Evolutionary conservation across 2,113 vertebrate genomes (phyloP).

Genomic region (Seriola rivoliana): DNA sequence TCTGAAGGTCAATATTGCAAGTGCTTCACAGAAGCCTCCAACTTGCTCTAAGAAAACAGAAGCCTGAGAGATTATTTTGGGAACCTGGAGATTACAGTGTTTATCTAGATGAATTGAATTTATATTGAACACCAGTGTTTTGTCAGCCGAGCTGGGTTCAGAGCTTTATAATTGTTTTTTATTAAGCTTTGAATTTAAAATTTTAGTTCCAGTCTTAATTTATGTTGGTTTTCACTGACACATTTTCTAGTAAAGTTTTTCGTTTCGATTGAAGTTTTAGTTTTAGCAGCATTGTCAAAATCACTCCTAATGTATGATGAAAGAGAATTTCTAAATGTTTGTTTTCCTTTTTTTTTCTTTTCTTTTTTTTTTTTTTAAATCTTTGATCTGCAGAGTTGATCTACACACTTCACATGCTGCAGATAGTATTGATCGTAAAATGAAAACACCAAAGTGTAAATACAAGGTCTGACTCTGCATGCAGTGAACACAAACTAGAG

Average conservation of each 20-base stretch:
- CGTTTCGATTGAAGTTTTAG: not conserved
- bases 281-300: slow-evolving; percentile 24
- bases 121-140: not conserved
- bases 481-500: slow-evolving; percentile 18
- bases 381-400: not conserved
- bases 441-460: slow-evolving; percentile 24
- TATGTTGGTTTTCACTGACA: not conserved
- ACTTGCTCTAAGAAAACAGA: slow-evolving; percentile 8
- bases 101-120: not conserved
- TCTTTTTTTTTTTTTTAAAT: not conserved
- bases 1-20: too few relatives aligned
- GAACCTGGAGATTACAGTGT: not conserved
- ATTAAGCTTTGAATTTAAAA: not conserved
- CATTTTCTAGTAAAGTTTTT: not conserved
- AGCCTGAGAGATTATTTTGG: not conserved
- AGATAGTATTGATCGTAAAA: slow-evolving; percentile 26
- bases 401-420: slow-evolving; percentile 1
- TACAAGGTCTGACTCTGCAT: not conserved
- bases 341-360: slow-evolving; percentile 9
- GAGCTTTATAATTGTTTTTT: not conserved
- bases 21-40: too few relatives aligned
- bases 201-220: not conserved
- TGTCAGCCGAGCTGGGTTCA: not conserved
- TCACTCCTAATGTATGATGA: slow-evolving; percentile 2
- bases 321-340: slow-evolving; percentile 34